A percentile compares a stretch with the other conserved stretches of the same genome.
These are phyloP conservation scores for Trichopria drosophilae DNA, from an alignment of 2,888 invertebrate species.

Conservation along the genomic window DNA sequence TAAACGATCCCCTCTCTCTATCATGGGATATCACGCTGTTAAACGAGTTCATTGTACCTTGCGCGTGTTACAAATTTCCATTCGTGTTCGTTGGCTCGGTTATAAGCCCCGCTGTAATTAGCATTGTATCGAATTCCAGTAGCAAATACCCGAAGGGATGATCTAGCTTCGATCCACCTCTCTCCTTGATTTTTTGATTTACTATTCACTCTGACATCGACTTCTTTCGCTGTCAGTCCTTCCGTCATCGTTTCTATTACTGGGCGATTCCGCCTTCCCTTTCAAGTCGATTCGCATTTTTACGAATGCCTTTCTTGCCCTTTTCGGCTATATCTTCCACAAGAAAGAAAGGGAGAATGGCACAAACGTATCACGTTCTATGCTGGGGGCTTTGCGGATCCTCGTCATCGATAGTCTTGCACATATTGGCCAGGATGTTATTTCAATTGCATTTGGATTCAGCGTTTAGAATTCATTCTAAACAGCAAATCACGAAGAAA, in stretches of 20 bases:
- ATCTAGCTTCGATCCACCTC: slow-evolving; percentile 10
- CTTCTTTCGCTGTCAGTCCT: slow-evolving; percentile 9
- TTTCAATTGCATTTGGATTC: slow-evolving; percentile 36
- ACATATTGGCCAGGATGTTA: slow-evolving; percentile 37
- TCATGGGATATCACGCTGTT: too few relatives aligned
- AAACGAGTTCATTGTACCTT: slow-evolving; percentile 47
- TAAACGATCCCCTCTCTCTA: too few relatives aligned
- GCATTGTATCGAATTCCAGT: slow-evolving; percentile 50
- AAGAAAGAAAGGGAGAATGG: background rate
- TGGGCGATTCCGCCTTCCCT: slow-evolving; percentile 11
- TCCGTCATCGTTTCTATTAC: slow-evolving; percentile 5
- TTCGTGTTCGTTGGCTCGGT: slow-evolving; percentile 46
- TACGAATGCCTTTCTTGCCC: slow-evolving; percentile 1
- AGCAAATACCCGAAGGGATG: slow-evolving; percentile 35
- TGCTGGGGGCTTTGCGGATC: slow-evolving; percentile 8
- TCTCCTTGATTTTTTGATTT: slow-evolving; percentile 1
- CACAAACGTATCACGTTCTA: slow-evolving; percentile 11
- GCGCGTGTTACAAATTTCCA: slow-evolving; percentile 51
- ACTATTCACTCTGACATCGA: slow-evolving; percentile 4
- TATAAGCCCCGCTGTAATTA: slow-evolving; percentile 52
- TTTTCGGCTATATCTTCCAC: background rate
- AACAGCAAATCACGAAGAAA: too few relatives aligned
- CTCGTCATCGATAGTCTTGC: too few relatives aligned
- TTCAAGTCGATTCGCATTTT: too few relatives aligned
- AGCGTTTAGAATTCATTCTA: background rate